Evolutionary conservation across 2,113 vertebrate genomes (phyloP).

Genomic region (Lampris megalopsis): DNA sequence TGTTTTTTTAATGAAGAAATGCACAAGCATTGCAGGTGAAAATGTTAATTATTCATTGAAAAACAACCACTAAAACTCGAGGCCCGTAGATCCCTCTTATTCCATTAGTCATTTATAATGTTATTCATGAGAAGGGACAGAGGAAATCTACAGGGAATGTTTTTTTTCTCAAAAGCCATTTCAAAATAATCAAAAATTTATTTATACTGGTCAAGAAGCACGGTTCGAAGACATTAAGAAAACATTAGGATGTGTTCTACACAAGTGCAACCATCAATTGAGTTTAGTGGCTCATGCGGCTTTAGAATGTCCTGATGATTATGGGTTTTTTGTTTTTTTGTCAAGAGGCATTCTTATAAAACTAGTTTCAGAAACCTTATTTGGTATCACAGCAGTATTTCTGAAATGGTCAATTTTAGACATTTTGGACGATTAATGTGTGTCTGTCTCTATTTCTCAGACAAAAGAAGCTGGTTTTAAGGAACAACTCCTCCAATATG

Average conservation of each 20-base stretch:
- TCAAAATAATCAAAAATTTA: slow-evolving; percentile 57
- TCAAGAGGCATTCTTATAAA: neutral
- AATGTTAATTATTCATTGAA: slow-evolving; percentile 48
- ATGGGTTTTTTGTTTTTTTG: neutral
- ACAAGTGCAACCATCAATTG: slow-evolving; percentile 10
- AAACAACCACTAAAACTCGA: slow-evolving; percentile 54
- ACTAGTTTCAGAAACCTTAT: neutral
- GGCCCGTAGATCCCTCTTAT: slow-evolving; percentile 41
- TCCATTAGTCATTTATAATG: slow-evolving; percentile 63
- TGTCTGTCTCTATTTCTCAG: slow-evolving; percentile 70
- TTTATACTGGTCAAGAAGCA: slow-evolving; percentile 39
- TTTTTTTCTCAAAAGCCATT: slow-evolving; percentile 65
- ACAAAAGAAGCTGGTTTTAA: slow-evolving; percentile 91
- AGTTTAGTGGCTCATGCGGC: neutral
- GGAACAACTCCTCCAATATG: slow-evolving; percentile 86
- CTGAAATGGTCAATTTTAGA: neutral
- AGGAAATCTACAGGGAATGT: slow-evolving; percentile 44
- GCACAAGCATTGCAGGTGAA: slow-evolving; percentile 16
- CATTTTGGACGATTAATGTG: neutral
- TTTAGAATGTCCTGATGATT: too few relatives aligned
- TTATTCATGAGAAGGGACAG: slow-evolving; percentile 71
- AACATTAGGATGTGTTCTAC: neutral
- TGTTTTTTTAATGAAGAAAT: slow-evolving; percentile 20
- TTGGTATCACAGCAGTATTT: neutral
- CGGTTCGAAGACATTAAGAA: slow-evolving; percentile 14